A percentile compares a stretch with the other conserved stretches of the same genome.
These are phyloP conservation scores for Anorthoa munda DNA, from an alignment of 2,888 invertebrate genomes.

Conservation along the genomic window DNA sequence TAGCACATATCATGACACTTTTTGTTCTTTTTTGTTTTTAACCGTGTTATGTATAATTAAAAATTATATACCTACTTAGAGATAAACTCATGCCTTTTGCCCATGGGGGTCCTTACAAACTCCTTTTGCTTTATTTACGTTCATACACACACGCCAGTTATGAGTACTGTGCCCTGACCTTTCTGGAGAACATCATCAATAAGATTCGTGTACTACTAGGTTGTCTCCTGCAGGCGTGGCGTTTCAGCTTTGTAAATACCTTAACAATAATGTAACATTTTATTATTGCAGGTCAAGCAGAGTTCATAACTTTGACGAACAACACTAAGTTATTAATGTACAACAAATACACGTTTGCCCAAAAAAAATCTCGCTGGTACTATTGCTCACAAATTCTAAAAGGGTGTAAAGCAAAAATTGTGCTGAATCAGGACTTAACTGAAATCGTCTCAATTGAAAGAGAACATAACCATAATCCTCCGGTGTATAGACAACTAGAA, in stretches of 20 bases:
- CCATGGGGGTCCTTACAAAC: too few relatives aligned
- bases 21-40: background rate
- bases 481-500: constrained; percentile 1
- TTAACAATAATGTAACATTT: background rate
- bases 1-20: background rate
- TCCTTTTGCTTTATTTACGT: too few relatives aligned
- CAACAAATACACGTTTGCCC: constrained; percentile 40
- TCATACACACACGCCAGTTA: too few relatives aligned
- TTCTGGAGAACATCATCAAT: too few relatives aligned
- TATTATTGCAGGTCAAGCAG: constrained; percentile 14
- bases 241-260: too few relatives aligned
- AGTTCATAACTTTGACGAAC: constrained; percentile 16
- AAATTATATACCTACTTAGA: background rate
- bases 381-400: constrained; percentile 39
- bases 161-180: too few relatives aligned
- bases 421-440: constrained; percentile 2
- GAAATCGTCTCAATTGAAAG: constrained; percentile 2
- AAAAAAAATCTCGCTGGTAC: constrained; percentile 24
- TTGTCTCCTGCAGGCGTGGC: too few relatives aligned
- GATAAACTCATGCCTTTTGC: background rate
- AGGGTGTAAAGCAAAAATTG: constrained; percentile 36
- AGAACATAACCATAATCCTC: constrained; percentile 30
- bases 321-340: constrained; percentile 40
- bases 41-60: background rate
- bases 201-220: too few relatives aligned